phyloP scores from a whole-genome alignment of 1,140 invertebrate species.

The Anadara kagoshimensis region DNA sequence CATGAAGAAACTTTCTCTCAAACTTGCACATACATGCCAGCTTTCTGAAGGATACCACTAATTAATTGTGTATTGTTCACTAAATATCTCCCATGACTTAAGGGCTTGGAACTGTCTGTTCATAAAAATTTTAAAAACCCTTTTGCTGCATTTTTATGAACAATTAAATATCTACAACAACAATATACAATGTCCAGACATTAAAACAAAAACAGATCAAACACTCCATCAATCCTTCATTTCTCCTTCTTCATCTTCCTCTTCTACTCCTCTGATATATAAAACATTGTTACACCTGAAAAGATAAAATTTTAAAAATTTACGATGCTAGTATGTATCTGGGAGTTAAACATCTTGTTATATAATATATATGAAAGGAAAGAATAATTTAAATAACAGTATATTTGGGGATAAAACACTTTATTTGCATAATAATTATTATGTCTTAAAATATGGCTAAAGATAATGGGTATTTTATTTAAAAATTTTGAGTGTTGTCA shows the following conservation, averaged over 20 bases:
- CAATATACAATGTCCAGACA: not conserved
- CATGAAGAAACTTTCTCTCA: too few relatives aligned
- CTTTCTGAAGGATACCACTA: not conserved
- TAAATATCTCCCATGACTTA: not conserved
- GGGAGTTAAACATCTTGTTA: too few relatives aligned
- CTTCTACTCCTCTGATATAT: constrained; percentile 96
- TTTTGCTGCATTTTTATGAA: not conserved
- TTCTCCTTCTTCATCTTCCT: constrained; percentile 98
- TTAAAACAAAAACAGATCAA: not conserved
- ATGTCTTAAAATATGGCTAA: not conserved
- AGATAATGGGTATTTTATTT: not conserved
- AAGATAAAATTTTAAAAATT: constrained; percentile 6
- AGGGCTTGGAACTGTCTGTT: not conserved
- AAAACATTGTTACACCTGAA: constrained; percentile 96
- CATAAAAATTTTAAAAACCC: not conserved
- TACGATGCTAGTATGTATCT: too few relatives aligned
- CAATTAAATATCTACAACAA: not conserved
- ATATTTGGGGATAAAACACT: too few relatives aligned
- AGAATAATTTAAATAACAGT: too few relatives aligned
- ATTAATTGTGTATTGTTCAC: not conserved
- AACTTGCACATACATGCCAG: too few relatives aligned
- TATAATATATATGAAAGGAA: too few relatives aligned
- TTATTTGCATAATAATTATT: not conserved
- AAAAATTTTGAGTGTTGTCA: not conserved
- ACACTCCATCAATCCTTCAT: constrained; percentile 87